These are phyloP conservation scores for Cyprinodon variegatus DNA, from an alignment of 2,113 vertebrate genomes.

Conservation along the genomic window DNA sequence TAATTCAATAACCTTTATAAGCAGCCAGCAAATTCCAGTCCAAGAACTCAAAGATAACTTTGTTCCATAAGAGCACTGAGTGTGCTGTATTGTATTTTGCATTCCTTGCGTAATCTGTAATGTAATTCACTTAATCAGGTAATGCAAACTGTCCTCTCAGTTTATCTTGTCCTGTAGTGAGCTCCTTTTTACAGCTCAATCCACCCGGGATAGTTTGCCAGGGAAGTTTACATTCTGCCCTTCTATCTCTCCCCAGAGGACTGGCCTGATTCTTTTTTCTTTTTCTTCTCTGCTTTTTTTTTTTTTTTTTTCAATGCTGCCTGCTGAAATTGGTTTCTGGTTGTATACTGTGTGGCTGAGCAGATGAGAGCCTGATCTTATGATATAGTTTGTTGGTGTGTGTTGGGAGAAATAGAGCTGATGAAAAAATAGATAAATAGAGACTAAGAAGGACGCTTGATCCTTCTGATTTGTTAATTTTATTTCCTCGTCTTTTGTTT, in stretches of 20 bases:
- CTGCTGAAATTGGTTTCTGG: slow-evolving; percentile 77
- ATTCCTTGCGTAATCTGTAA: slow-evolving; percentile 48
- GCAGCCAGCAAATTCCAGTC: not conserved
- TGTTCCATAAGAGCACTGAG: slow-evolving; percentile 5
- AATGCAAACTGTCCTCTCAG: slow-evolving; percentile 57
- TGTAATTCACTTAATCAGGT: slow-evolving; percentile 62
- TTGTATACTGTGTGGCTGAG: slow-evolving; percentile 58
- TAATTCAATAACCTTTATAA: not conserved
- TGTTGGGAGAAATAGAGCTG: slow-evolving; percentile 44
- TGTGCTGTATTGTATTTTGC: slow-evolving; percentile 25
- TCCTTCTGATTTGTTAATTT: slow-evolving; percentile 32
- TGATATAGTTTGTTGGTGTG: slow-evolving; percentile 65
- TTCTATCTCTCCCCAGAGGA: slow-evolving; percentile 72
- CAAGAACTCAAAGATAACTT: slow-evolving; percentile 6
- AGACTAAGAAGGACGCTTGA: slow-evolving; percentile 33
- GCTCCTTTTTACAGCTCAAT: slow-evolving; percentile 70
- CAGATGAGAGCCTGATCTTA: slow-evolving; percentile 63
- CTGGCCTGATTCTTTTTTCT: slow-evolving; percentile 70
- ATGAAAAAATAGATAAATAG: slow-evolving; percentile 39
- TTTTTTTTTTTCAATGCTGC: slow-evolving; percentile 62
- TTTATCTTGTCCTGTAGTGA: slow-evolving; percentile 60
- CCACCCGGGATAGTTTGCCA: slow-evolving; percentile 67
- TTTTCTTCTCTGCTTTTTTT: slow-evolving; percentile 11
- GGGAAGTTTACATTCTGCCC: slow-evolving; percentile 78
- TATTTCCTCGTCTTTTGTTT: slow-evolving; percentile 27